Percentiles rank a stretch among this genome's conserved stretches.
These are phyloP conservation scores for Saccostrea glomerata DNA, from an alignment of 1,140 invertebrate genomes.

Conservation along the genomic window DNA sequence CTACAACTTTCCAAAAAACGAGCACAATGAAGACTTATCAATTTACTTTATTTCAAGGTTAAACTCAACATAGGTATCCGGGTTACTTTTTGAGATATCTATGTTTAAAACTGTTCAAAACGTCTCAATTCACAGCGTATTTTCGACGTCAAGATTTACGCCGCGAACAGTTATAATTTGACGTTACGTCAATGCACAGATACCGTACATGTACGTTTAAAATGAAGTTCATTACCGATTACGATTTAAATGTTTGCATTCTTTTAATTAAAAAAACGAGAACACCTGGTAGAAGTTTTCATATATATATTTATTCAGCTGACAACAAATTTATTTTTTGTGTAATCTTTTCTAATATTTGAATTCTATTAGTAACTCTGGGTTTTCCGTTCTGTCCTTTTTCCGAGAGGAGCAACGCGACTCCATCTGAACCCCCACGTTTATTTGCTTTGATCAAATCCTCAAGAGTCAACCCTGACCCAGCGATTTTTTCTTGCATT, in stretches of 20 bases:
- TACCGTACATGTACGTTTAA: neutral
- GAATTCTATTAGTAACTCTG: neutral
- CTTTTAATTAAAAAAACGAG: neutral
- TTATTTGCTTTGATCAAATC: neutral
- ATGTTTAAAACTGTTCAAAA: neutral
- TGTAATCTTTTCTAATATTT: neutral
- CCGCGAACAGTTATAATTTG: neutral
- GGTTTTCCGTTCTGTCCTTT: neutral
- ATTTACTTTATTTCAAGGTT: neutral
- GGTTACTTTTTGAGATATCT: neutral
- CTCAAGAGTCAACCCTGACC: neutral
- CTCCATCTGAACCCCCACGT: neutral
- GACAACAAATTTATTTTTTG: slow-evolving; percentile 7
- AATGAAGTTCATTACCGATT: neutral
- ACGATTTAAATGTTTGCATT: neutral
- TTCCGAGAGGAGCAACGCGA: neutral
- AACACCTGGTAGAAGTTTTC: neutral
- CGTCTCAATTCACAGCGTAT: neutral
- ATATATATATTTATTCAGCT: neutral
- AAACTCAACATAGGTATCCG: neutral
- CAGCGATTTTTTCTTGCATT: neutral
- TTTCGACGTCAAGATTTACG: neutral
- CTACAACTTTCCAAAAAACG: neutral
- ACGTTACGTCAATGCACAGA: neutral
- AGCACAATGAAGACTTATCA: too few relatives aligned